Conservation (phyloP, 2,888 invertebrate genomes). For the Hemithea aestivaria region DNA sequence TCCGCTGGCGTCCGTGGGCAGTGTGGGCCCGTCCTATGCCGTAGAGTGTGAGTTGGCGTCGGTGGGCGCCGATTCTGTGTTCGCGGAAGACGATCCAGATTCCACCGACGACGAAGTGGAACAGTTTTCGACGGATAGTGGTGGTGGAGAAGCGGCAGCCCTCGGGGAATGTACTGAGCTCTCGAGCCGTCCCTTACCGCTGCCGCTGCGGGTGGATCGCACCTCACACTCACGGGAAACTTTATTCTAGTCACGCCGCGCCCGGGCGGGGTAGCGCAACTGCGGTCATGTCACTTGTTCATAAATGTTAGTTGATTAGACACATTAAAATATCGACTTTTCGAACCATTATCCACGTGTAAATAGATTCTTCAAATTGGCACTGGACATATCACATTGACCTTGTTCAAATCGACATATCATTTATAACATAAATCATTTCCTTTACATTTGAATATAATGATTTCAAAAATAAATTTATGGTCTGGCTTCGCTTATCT, state of each 20-base stretch:
- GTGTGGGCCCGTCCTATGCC: slow-evolving; percentile 84
- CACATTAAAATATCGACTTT: slow-evolving; percentile 64
- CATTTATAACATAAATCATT: slow-evolving; percentile 41
- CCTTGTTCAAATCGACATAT: slow-evolving; percentile 53
- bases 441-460: slow-evolving; percentile 31
- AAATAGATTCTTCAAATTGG: slow-evolving; percentile 30
- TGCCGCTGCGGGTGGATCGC: slow-evolving; percentile 58
- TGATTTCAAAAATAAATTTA: slow-evolving; percentile 15
- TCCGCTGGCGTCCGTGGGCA: slow-evolving; percentile 89
- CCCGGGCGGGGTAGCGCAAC: slow-evolving; percentile 24
- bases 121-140: slow-evolving; percentile 91
- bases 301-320: slow-evolving; percentile 49
- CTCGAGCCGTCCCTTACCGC: slow-evolving; percentile 55
- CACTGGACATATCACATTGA: slow-evolving; percentile 56
- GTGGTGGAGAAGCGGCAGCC: slow-evolving; percentile 72
- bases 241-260: slow-evolving; percentile 81
- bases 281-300: slow-evolving; percentile 39
- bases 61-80: slow-evolving; percentile 89
- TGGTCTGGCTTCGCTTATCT: slow-evolving; percentile 4
- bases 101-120: slow-evolving; percentile 92
- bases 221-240: slow-evolving; percentile 88
- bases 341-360: slow-evolving; percentile 19
- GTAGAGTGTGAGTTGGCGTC: slow-evolving; percentile 85
- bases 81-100: slow-evolving; percentile 83
- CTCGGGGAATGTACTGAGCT: slow-evolving; percentile 64